Conservation (phyloP, 2,113 vertebrate species). For the Elgaria multicarinata region DNA sequence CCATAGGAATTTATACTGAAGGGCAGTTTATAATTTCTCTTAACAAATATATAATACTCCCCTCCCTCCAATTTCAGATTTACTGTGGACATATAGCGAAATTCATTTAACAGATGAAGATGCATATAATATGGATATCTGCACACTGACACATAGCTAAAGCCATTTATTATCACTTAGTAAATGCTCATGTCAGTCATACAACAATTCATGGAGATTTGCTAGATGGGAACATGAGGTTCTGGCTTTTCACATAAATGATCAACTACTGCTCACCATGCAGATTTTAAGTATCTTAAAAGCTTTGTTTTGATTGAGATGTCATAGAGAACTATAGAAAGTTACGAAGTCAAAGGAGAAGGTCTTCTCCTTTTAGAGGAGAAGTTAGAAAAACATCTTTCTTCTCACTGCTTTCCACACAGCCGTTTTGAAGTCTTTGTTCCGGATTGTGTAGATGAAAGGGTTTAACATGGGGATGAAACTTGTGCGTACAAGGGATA, state of each 20-base stretch:
- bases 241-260: too few species aligned
- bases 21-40: too few species aligned
- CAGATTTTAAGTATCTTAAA: too few species aligned
- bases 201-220: background rate
- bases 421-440: slow-evolving; percentile 60
- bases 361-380: background rate
- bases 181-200: background rate
- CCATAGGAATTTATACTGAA: too few species aligned
- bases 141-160: background rate
- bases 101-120: too few species aligned
- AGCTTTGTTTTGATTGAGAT: too few species aligned
- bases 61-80: background rate
- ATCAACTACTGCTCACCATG: too few species aligned
- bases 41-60: background rate
- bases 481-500: slow-evolving; percentile 58
- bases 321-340: too few species aligned
- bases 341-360: background rate
- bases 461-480: slow-evolving; percentile 59
- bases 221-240: too few species aligned
- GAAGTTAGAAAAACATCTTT: background rate
- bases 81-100: background rate
- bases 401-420: slow-evolving; percentile 29
- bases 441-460: slow-evolving; percentile 67
- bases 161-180: background rate
- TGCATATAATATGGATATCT: background rate